Base-by-base conservation (phyloP, 2,888 invertebrate genomes). In the Acanthosoma haemorrhoidale region DNA sequence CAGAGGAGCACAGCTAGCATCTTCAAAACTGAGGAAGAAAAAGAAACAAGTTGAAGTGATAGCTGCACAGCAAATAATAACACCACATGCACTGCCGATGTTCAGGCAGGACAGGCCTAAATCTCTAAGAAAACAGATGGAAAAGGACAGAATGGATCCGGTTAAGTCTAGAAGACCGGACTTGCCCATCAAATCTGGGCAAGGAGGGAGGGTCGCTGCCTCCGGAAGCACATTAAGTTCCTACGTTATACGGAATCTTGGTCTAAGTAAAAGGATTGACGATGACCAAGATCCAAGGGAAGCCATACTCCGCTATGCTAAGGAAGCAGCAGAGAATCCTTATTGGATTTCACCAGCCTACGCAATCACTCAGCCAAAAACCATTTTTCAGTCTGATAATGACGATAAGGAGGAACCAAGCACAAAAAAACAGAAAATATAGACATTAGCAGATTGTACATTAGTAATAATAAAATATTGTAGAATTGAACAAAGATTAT, bases 331-430 rank as follows among this genome's bases (percentile, higher is more conserved):
- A 61, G 94, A 96, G 78, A 94, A 97, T 84, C 97, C 97, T 0
- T 96, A 94, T 78, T 98, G 96, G 96, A 92, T 95, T 38, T 88
- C 94, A 0, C 95, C 94, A 0, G 95, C 95, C 0, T 95, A 95
- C 77, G 86, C 88, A 61, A 90, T 88, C 77, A 95, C 93, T 0
- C 96, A 96, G 76, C 96, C 96, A 0, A 86, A 86, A 75, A 85
- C 90, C 0, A 89, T 95, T 71, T 92, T 94, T 77, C 88, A 89
- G 70, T 80, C 81, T n/a, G 79, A 80, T 1, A 80, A 80, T 0
- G 78, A 82, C 6, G 84, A 84, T 13, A 84, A 83, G 0, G 75
- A 74, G 51, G 75, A 74, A 58, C 75, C 75, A 15, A 66, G 68
- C 2, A 69, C 70, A 21, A 76, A 76, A 58, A 76, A 76, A 66